These are phyloP conservation scores for Girardinus metallicus DNA, from an alignment of 2,797 vertebrate genomes.

Conservation along the genomic window DNA sequence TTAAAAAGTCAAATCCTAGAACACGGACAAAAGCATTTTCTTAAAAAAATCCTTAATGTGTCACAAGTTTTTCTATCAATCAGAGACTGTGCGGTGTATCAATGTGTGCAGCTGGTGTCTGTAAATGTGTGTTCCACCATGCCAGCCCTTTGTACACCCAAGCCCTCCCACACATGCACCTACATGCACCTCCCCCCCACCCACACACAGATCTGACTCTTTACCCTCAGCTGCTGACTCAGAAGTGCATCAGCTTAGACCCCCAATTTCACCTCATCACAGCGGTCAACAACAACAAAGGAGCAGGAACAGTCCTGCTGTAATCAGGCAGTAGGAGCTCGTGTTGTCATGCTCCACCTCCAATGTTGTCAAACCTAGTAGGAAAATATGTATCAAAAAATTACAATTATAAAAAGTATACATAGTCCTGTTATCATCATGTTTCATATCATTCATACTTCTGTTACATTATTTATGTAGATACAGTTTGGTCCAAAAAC, in stretches of 20 bases:
- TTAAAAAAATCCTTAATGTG: background rate
- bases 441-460: background rate
- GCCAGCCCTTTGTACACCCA: background rate
- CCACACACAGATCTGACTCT: background rate
- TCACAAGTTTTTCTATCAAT: background rate
- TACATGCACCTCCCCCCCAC: no score
- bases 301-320: background rate
- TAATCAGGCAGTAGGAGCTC: background rate
- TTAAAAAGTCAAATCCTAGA: background rate
- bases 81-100: background rate
- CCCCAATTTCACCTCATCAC: background rate
- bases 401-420: background rate
- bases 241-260: conserved; percentile 2
- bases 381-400: background rate
- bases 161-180: no score
- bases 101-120: background rate
- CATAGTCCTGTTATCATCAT: background rate
- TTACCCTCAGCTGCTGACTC: conserved; percentile 2
- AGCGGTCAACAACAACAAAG: background rate
- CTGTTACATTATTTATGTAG: background rate
- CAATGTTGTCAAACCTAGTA: background rate
- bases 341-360: background rate
- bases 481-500: background rate
- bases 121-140: background rate
- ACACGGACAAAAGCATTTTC: background rate